These are phyloP conservation scores for Otocyon megalotis DNA, from an alignment of 2,113 vertebrate species.

Conservation along the genomic window DNA sequence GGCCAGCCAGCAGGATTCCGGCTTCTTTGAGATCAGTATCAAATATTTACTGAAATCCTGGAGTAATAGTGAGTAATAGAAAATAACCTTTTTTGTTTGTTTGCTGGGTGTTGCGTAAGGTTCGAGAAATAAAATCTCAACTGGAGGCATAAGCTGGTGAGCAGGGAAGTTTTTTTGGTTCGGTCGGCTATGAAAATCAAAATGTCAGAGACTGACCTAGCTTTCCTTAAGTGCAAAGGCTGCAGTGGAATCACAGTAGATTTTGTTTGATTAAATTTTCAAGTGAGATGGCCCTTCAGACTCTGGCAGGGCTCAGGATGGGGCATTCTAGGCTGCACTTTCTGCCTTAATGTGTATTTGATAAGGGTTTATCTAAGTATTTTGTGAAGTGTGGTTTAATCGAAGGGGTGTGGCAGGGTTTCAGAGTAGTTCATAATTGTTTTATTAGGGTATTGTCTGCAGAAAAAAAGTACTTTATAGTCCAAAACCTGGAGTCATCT, in stretches of 20 bases:
- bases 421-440: conserved; percentile 81
- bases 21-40: conserved; percentile 99
- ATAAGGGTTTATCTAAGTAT: conserved; percentile 81
- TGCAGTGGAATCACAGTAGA: conserved; percentile 89
- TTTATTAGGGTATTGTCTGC: conserved; percentile 67
- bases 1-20: conserved; percentile 99
- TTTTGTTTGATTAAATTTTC: conserved; percentile 88
- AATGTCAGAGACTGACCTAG: conserved; percentile 86
- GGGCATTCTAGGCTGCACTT: conserved; percentile 78
- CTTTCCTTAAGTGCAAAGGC: conserved; percentile 86
- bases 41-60: conserved; percentile 99
- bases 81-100: conserved; percentile 83
- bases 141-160: conserved; percentile 69
- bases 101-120: conserved; percentile 80
- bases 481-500: conserved; percentile 58
- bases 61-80: conserved; percentile 96
- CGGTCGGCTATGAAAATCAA: conserved; percentile 79
- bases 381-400: conserved; percentile 79
- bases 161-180: conserved; percentile 74
- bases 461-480: conserved; percentile 62
- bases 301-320: conserved; percentile 62
- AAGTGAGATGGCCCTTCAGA: conserved; percentile 81
- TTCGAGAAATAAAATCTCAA: conserved; percentile 63
- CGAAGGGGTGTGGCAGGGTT: conserved; percentile 84
- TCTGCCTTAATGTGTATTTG: conserved; percentile 84